These are phyloP conservation scores for Vombatus ursinus DNA, from an alignment of 2,113 vertebrate genomes.

Conservation along the genomic window DNA sequence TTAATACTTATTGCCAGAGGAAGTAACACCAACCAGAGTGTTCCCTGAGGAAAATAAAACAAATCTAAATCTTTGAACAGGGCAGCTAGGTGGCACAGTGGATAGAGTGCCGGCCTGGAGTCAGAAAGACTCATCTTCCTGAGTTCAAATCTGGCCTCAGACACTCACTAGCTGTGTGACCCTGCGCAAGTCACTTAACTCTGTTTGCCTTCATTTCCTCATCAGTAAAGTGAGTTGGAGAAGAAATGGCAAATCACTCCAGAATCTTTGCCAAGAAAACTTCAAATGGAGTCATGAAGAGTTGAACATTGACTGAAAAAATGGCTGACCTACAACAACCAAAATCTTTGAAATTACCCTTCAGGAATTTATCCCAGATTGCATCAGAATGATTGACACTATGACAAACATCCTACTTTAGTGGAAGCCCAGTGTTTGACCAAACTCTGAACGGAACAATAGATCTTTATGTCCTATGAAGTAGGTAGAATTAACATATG, in stretches of 20 bases:
- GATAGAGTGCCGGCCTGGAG: no score
- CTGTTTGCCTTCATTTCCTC: no score
- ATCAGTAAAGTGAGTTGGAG: no score
- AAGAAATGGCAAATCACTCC: no score
- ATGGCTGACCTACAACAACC: not conserved
- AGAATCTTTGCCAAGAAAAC: no score
- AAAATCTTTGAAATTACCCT: constrained; percentile 15
- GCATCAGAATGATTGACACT: not conserved
- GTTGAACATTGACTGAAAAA: no score
- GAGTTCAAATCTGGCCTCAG: no score
- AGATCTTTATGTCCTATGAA: not conserved
- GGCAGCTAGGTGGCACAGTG: no score
- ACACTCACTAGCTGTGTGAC: no score
- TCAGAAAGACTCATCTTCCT: no score
- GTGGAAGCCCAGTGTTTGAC: not conserved
- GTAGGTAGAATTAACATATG: not conserved
- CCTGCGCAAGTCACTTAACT: no score
- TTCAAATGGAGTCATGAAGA: no score
- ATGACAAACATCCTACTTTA: not conserved
- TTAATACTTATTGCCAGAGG: not conserved
- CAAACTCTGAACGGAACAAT: not conserved
- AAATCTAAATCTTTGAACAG: not conserved
- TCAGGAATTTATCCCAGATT: not conserved
- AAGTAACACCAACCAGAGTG: not conserved
- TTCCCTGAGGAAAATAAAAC: not conserved